Evolutionary conservation across 2,113 vertebrate genomes (phyloP).

Genomic region (Meriones unguiculatus): DNA sequence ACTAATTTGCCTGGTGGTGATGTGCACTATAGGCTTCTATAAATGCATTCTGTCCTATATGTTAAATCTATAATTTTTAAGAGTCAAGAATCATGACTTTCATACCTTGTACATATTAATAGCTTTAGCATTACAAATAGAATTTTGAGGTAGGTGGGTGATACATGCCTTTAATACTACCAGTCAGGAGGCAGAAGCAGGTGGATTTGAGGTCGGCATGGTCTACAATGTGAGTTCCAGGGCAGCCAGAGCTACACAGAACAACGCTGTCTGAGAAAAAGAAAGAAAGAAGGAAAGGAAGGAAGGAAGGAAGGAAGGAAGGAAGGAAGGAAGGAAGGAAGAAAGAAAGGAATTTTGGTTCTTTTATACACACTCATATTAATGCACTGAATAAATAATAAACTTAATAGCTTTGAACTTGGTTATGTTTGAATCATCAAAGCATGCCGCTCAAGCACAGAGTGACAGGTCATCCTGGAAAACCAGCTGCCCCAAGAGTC

Average conservation of each 20-base stretch:
- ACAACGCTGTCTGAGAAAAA: no score
- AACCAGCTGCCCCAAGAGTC: background rate
- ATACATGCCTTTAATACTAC: no score
- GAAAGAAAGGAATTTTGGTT: background rate
- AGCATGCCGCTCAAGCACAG: background rate
- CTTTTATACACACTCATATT: background rate
- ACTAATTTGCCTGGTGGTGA: background rate
- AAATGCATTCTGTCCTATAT: background rate
- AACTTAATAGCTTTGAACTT: conserved; percentile 2
- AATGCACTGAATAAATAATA: background rate
- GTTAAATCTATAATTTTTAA: background rate
- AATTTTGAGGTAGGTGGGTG: no score
- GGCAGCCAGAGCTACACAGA: no score
- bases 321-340: no score
- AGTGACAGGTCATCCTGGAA: background rate
- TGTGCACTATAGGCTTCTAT: background rate
- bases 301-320: no score
- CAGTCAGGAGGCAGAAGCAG: no score
- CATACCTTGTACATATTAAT: background rate
- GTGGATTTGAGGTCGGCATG: no score
- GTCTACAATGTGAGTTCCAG: no score
- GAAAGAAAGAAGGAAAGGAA: no score
- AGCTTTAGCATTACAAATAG: background rate
- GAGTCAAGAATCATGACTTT: background rate
- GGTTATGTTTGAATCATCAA: background rate